These are phyloP conservation scores for Anguilla marmorata DNA, from an alignment of 2,797 vertebrate species.

Conservation along the genomic window DNA sequence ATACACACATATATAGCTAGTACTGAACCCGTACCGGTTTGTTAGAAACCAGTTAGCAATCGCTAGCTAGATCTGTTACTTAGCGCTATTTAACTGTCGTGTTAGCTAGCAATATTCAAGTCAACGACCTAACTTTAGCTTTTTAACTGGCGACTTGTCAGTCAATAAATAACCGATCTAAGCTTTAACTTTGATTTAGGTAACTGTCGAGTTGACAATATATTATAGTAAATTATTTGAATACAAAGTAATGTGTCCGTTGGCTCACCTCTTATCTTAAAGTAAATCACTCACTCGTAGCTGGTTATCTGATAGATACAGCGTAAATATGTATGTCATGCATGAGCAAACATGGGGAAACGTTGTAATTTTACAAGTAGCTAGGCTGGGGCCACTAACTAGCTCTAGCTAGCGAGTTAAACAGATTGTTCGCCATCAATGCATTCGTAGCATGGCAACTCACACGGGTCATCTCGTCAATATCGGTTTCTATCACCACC, in stretches of 20 bases:
- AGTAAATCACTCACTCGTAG: background rate
- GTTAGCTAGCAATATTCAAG: background rate
- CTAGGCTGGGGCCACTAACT: background rate
- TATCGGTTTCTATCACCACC: background rate
- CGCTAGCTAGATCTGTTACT: too few species aligned
- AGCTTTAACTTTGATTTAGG: background rate
- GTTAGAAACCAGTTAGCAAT: background rate
- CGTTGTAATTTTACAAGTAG: background rate
- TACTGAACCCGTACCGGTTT: background rate
- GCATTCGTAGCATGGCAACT: background rate
- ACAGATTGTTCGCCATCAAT: background rate
- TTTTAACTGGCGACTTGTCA: background rate
- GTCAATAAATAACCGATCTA: too few species aligned
- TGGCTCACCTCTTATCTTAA: background rate
- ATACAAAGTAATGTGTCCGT: background rate
- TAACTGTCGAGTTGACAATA: background rate
- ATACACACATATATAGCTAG: background rate
- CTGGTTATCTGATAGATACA: background rate
- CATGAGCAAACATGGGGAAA: background rate
- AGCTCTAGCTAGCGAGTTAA: background rate
- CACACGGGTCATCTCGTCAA: background rate
- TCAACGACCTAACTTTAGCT: background rate
- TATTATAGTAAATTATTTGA: background rate
- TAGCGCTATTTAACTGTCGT: background rate
- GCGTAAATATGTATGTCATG: background rate